Percentiles rank a stretch among this genome's conserved stretches.
These are phyloP conservation scores for Octopus sinensis DNA, from an alignment of 1,140 invertebrate genomes.

Conservation along the genomic window DNA sequence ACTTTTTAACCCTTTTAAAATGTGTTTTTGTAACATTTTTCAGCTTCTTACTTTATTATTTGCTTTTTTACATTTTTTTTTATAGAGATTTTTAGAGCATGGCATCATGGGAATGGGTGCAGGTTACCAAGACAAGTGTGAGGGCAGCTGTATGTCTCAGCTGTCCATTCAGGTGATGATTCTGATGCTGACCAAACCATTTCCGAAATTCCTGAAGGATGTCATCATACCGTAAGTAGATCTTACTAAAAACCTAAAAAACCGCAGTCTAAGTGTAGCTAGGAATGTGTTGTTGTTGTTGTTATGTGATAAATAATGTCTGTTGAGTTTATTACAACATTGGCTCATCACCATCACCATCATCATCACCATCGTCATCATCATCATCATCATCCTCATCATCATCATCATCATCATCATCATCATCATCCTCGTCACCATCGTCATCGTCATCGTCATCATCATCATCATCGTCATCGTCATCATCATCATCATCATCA, in stretches of 20 bases:
- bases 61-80: constrained; percentile 26
- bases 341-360: too few relatives aligned
- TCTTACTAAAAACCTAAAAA: neutral
- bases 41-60: constrained; percentile 14
- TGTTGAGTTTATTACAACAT: too few relatives aligned
- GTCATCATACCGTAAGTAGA: constrained; percentile 56
- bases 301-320: too few relatives aligned
- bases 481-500: too few relatives aligned
- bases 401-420: too few relatives aligned
- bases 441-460: too few relatives aligned
- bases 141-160: constrained; percentile 57
- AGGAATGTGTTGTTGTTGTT: too few relatives aligned
- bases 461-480: too few relatives aligned
- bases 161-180: constrained; percentile 57
- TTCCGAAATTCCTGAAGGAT: constrained; percentile 56
- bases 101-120: constrained; percentile 50
- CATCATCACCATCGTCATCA: too few relatives aligned
- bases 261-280: too few relatives aligned
- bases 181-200: constrained; percentile 56
- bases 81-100: neutral
- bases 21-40: neutral
- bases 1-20: neutral
- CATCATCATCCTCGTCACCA: too few relatives aligned
- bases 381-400: too few relatives aligned
- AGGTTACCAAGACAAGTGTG: constrained; percentile 55